These are phyloP conservation scores for Tridacna crocea DNA, from an alignment of 2,888 invertebrate genomes.

Conservation along the genomic window DNA sequence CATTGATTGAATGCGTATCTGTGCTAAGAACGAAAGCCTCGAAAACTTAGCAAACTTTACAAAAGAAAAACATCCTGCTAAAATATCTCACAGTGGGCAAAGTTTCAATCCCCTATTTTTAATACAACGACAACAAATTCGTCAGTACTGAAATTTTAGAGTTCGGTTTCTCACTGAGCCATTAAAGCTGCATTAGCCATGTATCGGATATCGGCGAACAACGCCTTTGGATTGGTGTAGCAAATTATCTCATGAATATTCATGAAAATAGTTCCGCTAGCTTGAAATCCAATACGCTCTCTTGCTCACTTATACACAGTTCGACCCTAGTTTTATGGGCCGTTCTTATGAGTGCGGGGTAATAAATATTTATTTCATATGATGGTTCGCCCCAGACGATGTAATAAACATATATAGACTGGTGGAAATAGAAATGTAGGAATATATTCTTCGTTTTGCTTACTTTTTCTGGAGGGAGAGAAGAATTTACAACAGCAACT, in stretches of 20 bases:
- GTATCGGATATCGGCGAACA: constrained; percentile 48
- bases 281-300: constrained; percentile 49
- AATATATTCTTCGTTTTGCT: constrained; percentile 6
- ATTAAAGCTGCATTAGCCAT: constrained; percentile 41
- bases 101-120: constrained; percentile 10
- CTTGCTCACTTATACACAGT: background rate
- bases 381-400: constrained; percentile 23
- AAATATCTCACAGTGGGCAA: constrained; percentile 1
- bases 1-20: too few relatives aligned
- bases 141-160: constrained; percentile 18
- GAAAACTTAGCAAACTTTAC: background rate
- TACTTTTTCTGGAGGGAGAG: constrained; percentile 8
- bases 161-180: constrained; percentile 29
- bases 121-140: constrained; percentile 9
- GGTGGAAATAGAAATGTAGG: background rate
- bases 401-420: constrained; percentile 21
- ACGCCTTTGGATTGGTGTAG: constrained; percentile 54
- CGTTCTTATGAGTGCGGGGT: constrained; percentile 16
- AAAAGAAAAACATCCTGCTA: background rate
- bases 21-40: background rate
- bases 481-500: background rate
- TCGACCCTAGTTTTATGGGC: constrained; percentile 22
- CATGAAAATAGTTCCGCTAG: constrained; percentile 66
- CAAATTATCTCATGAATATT: constrained; percentile 65
- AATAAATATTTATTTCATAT: constrained; percentile 29